Percentiles rank a stretch among this genome's conserved stretches.
phyloP scores from a whole-genome alignment of 2,888 invertebrate species.

The Synanthedon formicaeformis region DNA sequence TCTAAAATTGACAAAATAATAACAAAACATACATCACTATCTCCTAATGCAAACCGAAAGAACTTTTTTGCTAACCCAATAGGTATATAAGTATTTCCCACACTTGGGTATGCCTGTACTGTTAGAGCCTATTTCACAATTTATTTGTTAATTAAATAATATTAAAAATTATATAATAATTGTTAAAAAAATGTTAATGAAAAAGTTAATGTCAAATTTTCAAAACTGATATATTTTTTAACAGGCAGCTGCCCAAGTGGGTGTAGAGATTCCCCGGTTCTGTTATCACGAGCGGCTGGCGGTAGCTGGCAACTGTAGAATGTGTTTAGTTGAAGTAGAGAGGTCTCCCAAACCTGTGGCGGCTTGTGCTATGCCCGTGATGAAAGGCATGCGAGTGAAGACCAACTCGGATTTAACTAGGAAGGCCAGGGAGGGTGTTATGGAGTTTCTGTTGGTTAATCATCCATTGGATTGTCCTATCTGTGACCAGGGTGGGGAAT shows the following conservation, averaged over 20 bases:
- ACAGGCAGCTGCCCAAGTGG: conserved; percentile 93
- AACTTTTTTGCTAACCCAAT: too few species aligned
- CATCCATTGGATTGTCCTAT: conserved; percentile 99
- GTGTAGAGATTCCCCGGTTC: conserved; percentile 98
- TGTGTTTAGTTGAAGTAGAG: conserved; percentile 99
- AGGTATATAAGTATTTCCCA: too few species aligned
- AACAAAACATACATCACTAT: too few species aligned
- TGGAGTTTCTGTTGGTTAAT: conserved; percentile 98
- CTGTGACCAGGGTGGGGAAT: conserved; percentile 98
- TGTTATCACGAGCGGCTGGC: conserved; percentile 99
- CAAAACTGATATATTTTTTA: conserved; percentile 7
- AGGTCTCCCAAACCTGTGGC: conserved; percentile 98
- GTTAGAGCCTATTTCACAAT: too few species aligned
- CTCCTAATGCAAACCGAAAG: too few species aligned
- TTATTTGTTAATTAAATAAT: too few species aligned
- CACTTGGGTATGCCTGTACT: too few species aligned
- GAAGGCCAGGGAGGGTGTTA: conserved; percentile 84
- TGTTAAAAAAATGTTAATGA: too few species aligned
- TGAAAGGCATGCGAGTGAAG: conserved; percentile 99
- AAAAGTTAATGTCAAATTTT: conserved; percentile 4
- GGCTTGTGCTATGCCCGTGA: conserved; percentile 99
- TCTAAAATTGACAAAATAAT: too few species aligned
- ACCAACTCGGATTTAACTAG: conserved; percentile 95
- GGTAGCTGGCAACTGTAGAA: conserved; percentile 98
- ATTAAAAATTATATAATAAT: too few species aligned